phyloP scores from a whole-genome alignment of 2,797 vertebrate species.

The Phalloptychus januarius region DNA sequence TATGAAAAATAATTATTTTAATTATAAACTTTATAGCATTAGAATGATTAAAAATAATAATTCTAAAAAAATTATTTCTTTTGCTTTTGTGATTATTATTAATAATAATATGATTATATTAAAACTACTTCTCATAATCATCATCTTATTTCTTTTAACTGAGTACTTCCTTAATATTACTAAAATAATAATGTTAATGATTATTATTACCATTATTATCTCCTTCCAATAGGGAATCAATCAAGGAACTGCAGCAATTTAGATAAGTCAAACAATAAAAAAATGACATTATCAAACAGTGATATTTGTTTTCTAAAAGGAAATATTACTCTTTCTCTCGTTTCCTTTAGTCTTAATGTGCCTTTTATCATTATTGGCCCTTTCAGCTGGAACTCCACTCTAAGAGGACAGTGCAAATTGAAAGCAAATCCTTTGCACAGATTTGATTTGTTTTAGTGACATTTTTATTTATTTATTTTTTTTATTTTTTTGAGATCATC shows the following conservation, averaged over 20 bases:
- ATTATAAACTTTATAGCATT: not conserved
- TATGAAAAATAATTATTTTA: not conserved
- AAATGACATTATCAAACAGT: not conserved
- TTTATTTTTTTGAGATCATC: not conserved
- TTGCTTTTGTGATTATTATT: not conserved
- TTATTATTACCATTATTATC: not conserved
- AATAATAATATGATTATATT: not conserved
- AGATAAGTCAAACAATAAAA: not conserved
- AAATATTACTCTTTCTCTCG: not conserved
- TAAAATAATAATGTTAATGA: not conserved
- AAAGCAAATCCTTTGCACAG: not conserved
- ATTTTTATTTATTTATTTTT: not conserved
- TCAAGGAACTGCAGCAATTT: not conserved
- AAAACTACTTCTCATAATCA: not conserved
- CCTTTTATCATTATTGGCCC: not conserved
- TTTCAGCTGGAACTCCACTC: not conserved
- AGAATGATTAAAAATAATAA: not conserved
- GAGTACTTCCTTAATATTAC: not conserved
- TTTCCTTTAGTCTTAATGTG: not conserved
- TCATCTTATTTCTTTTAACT: not conserved
- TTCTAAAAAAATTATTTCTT: not conserved
- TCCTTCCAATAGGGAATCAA: too few relatives aligned
- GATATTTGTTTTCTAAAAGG: not conserved
- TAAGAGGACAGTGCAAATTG: not conserved
- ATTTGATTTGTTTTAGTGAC: not conserved